Conservation (phyloP, 2,888 invertebrate genomes). For the Drosophila mettleri region DNA sequence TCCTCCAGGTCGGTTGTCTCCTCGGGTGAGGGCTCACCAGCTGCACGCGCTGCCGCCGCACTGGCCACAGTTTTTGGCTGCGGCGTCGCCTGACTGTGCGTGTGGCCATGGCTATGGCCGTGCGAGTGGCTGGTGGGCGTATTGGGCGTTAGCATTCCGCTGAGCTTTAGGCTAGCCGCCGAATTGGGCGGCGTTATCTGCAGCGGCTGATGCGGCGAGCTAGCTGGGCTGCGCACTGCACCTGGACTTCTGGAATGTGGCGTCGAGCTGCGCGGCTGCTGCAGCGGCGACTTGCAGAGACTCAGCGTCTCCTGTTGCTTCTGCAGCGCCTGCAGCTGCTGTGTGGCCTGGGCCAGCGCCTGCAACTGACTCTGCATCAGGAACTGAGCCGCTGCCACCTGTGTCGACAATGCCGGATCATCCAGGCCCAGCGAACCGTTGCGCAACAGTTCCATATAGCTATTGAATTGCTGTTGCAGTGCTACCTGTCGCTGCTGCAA, state of each 20-base stretch:
- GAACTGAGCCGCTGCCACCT: slow-evolving; percentile 88
- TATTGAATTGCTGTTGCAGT: slow-evolving; percentile 84
- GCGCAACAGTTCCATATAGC: slow-evolving; percentile 83
- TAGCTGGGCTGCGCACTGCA: slow-evolving; percentile 81
- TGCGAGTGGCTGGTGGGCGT: slow-evolving; percentile 86
- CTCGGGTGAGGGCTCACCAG: slow-evolving; percentile 93
- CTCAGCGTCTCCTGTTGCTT: slow-evolving; percentile 86
- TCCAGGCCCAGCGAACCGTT: slow-evolving; percentile 82
- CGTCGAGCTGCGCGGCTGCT: slow-evolving; percentile 80
- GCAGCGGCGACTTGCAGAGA: slow-evolving; percentile 51
- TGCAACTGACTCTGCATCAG: slow-evolving; percentile 91
- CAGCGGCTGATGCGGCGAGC: slow-evolving; percentile 79
- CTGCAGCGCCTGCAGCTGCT: slow-evolving; percentile 92
- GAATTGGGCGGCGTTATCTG: slow-evolving; percentile 86
- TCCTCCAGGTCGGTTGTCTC: slow-evolving; percentile 99
- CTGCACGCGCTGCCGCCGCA: slow-evolving; percentile 86
- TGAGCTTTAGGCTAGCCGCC: slow-evolving; percentile 82
- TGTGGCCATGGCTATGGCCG: slow-evolving; percentile 51
- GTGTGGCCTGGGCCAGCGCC: slow-evolving; percentile 93
- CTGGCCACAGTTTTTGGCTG: slow-evolving; percentile 85
- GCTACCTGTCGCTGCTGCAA: slow-evolving; percentile 84
- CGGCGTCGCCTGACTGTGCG: slow-evolving; percentile 84
- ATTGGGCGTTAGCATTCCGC: slow-evolving; percentile 87
- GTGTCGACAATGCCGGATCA: slow-evolving; percentile 81
- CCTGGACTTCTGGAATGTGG: slow-evolving; percentile 83